Evolutionary conservation across 2,888 invertebrate species (phyloP), one percentile per base, ranked within the genome.

Genomic region (Leistus spinibarbis): DNA sequence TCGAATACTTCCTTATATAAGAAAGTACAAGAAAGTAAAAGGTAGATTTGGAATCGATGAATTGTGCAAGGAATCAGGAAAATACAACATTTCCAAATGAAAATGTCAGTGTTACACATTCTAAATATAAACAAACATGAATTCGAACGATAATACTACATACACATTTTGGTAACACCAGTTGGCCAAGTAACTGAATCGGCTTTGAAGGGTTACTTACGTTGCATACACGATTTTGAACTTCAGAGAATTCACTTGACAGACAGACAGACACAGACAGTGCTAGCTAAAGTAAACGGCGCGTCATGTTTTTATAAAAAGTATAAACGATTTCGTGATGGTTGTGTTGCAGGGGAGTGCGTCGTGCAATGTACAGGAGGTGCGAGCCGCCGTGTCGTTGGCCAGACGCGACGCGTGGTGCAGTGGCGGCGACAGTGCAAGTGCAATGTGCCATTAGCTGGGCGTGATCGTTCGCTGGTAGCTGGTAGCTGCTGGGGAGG

Each of bases 381-480:
- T 40, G 7, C 40, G 68, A 63, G 74, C 40, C 68, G 63, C 75
- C 71, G 71, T 23, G 40, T 20, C 24, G 64, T 27, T 17, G 64
- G 27, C 9, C 64, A 23, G 64, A 22, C 23, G 22, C 20, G 64
- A 27, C 64, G 64, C 64, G 24, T 10, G 27, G 17, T 22, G 13
- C 64, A 19, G n/a, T 19, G 19, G 19, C 57, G 16, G 4, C 57
- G 57, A 3, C 60, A 20, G 20, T 60, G 16, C 54, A 5, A 54
- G 54, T 54, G 54, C 64, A 64, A 27, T 27, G 64, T 64, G n/a
- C 64, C 17, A 22, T 64, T 64, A 64, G 64, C 27, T 23, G 64
- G 27, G 64, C 27, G 80, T 79, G 79, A 79, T 65, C 77, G 79
- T 71, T n/a, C n/a, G n/a, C n/a, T n/a, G n/a, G n/a, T n/a, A n/a